Evolutionary conservation across 2,797 vertebrate species (phyloP).

Genomic region (Morelia viridis): DNA sequence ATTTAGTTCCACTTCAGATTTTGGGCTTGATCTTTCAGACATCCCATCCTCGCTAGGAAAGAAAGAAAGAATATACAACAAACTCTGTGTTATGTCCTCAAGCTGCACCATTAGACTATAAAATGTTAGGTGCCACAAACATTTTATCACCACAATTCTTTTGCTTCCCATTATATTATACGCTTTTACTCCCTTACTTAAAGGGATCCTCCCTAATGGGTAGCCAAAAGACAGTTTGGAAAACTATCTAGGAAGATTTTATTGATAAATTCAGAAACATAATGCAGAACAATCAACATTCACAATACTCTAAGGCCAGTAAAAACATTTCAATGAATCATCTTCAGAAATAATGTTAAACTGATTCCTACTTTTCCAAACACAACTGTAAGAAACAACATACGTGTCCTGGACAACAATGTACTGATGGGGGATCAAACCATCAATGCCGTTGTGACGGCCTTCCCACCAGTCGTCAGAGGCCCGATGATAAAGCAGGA

Average conservation of each 20-base stretch:
- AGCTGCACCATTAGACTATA: neutral
- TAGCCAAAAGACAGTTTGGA: neutral
- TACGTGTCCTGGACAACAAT: constrained; percentile 93
- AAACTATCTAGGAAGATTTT: neutral
- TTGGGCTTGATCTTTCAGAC: constrained; percentile 89
- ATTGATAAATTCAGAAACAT: neutral
- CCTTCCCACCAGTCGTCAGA: constrained; percentile 98
- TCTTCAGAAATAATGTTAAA: neutral
- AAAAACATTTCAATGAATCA: neutral
- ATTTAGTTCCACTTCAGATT: constrained; percentile 85
- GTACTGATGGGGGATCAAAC: constrained; percentile 93
- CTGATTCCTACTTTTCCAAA: neutral
- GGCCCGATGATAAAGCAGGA: constrained; percentile 87
- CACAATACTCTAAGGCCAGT: neutral
- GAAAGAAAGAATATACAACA: constrained; percentile 58
- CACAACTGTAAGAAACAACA: constrained; percentile 56
- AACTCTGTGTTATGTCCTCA: constrained; percentile 33
- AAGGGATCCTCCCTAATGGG: neutral
- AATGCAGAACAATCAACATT: neutral
- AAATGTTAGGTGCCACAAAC: no score
- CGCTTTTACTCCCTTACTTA: neutral
- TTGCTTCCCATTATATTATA: neutral
- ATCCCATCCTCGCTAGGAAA: constrained; percentile 81
- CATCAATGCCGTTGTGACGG: constrained; percentile 86
- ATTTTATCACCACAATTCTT: neutral